Conservation (phyloP, 2,113 vertebrate genomes). For the Elephantulus edwardii region DNA sequence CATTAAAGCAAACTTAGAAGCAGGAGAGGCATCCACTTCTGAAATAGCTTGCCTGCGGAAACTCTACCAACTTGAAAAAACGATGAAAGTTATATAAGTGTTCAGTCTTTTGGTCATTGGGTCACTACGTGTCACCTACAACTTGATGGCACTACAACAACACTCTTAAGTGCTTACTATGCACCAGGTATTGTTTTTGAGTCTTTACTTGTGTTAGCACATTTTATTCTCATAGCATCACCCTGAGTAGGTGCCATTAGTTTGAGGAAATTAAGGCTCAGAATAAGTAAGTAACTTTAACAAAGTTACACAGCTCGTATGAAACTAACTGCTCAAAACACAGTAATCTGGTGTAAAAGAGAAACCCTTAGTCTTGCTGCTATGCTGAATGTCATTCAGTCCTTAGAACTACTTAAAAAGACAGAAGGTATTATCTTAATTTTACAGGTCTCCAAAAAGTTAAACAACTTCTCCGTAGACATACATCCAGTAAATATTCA, state of each 20-base stretch:
- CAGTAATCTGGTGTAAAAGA: background rate
- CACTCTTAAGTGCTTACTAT: background rate
- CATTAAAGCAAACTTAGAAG: no score
- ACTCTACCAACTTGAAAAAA: no score
- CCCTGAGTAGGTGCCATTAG: background rate
- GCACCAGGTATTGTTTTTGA: background rate
- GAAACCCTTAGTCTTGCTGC: background rate
- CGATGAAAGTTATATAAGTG: no score
- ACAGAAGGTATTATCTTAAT: background rate
- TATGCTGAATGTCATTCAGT: background rate
- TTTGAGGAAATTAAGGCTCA: background rate
- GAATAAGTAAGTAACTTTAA: background rate
- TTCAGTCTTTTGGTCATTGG: no score
- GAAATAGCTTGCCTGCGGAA: no score
- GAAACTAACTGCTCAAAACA: background rate
- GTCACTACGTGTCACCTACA: no score
- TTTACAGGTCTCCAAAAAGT: background rate
- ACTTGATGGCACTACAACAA: no score
- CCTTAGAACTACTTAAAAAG: background rate
- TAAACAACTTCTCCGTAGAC: background rate
- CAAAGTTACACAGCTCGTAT: background rate
- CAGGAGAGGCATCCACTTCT: no score
- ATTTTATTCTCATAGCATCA: background rate
- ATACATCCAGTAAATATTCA: background rate
- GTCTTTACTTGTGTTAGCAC: background rate